Conservation (phyloP, 2,113 vertebrate genomes). For the Morone chrysops region DNA sequence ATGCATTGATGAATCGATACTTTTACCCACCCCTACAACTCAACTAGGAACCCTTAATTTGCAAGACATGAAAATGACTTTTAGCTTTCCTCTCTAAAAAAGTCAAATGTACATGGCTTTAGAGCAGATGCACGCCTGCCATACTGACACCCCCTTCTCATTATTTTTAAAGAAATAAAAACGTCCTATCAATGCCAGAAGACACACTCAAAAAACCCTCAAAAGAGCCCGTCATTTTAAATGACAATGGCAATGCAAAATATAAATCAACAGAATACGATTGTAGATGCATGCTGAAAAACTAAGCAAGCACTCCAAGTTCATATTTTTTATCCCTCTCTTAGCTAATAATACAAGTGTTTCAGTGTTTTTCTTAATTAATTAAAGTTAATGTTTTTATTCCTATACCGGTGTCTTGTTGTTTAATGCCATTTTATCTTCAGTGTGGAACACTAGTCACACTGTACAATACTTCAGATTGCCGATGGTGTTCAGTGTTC, state of each 20-base stretch:
- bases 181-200: not conserved
- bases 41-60: not conserved
- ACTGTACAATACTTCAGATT: not conserved
- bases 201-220: not conserved
- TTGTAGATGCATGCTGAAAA: not conserved
- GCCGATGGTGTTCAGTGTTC: not conserved
- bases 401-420: not conserved
- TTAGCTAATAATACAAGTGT: not conserved
- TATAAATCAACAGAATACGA: not conserved
- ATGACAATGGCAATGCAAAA: not conserved
- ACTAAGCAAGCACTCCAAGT: not conserved
- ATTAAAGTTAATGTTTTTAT: conserved; percentile 4
- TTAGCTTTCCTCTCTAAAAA: not conserved
- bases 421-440: not conserved
- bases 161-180: not conserved
- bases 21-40: no score
- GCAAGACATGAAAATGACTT: not conserved
- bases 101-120: not conserved
- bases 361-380: not conserved
- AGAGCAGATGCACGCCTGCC: not conserved
- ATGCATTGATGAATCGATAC: no score
- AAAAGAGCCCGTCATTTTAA: not conserved
- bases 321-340: not conserved
- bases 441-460: not conserved
- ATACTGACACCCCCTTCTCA: not conserved